Evolutionary conservation across 1,140 invertebrate genomes (phyloP), one percentile per base, ranked within the genome.

Genomic region (Zaprionus gabonicus): DNA sequence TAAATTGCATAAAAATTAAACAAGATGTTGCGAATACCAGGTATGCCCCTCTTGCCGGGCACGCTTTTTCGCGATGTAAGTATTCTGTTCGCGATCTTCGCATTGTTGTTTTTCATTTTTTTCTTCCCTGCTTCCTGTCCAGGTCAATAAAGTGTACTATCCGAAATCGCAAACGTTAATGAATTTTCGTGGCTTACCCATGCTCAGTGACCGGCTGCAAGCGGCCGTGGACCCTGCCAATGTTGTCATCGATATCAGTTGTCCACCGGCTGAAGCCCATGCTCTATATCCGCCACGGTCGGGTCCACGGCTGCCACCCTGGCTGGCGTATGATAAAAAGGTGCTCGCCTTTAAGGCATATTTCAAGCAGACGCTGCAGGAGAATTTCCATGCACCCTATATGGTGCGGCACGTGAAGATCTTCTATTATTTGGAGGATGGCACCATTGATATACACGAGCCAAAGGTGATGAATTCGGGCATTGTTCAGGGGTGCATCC

Each of bases 391-490:
- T 17, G 95, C 95, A 6, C 94, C 95, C 7, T 96, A 95, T 85
- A 93, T 96, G 82, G 93, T 98, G 51, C 94, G 97, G 6, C 95
- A 95, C 74, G 97, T 98, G 0, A 96, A 96, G 66, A 97, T 99
- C 58, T 96, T 95, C 74, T 99, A 97, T 83, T 99, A 96, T 91
- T 93, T 99, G 2, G 98, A 98, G 93, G 98, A 99, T 94, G 97
- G 97, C 57, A 98, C 97, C 0, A 96, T 99, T 53, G 96, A 98
- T 93, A 96, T 96, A 25, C 91, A 82, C 1, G 97, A 98, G 86
- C 96, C 96, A 1, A 92, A 94, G 73, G 94, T 95, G 3, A 93
- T 94, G 51, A 97, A 97, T 84, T 96, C 96, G 80, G 96, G 96
- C n/a, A 93, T 96, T 60, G 94, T 95, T n/a, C 96, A 96, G 94